phyloP scores from a whole-genome alignment of 1,140 invertebrate genomes.

The Harpegnathos saltator region DNA sequence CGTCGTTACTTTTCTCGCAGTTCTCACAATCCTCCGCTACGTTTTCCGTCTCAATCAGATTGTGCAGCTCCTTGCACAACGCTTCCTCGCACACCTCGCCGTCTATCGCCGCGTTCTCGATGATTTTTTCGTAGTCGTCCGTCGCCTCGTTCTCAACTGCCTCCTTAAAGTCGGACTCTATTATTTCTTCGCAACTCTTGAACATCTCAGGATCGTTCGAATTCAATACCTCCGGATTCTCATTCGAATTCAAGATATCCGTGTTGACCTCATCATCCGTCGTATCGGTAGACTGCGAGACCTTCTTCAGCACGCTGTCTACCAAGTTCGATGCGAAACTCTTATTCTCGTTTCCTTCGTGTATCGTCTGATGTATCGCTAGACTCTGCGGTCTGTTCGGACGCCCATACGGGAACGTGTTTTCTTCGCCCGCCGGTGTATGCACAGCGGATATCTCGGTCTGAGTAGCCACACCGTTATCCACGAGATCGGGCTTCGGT shows the following conservation, averaged over 20 bases:
- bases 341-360: slow-evolving; percentile 81
- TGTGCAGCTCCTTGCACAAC: slow-evolving; percentile 81
- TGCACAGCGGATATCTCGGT: slow-evolving; percentile 92
- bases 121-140: slow-evolving; percentile 75
- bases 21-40: slow-evolving; percentile 44
- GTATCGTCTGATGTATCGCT: slow-evolving; percentile 82
- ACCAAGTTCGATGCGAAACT: slow-evolving; percentile 76
- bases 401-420: slow-evolving; percentile 81
- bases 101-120: slow-evolving; percentile 75
- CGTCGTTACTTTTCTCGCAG: slow-evolving; percentile 27
- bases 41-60: slow-evolving; percentile 80
- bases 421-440: slow-evolving; percentile 87
- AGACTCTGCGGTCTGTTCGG: slow-evolving; percentile 81
- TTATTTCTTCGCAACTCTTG: slow-evolving; percentile 81
- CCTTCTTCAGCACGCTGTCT: slow-evolving; percentile 80
- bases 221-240: slow-evolving; percentile 77
- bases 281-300: slow-evolving; percentile 82
- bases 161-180: slow-evolving; percentile 78
- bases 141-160: slow-evolving; percentile 65
- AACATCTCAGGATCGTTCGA: slow-evolving; percentile 81
- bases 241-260: slow-evolving; percentile 83
- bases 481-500: slow-evolving; percentile 79
- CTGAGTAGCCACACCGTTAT: slow-evolving; percentile 89
- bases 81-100: slow-evolving; percentile 80
- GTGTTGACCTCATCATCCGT: slow-evolving; percentile 84